Conservation (phyloP, 2,113 vertebrate species). For the Sitta europaea region DNA sequence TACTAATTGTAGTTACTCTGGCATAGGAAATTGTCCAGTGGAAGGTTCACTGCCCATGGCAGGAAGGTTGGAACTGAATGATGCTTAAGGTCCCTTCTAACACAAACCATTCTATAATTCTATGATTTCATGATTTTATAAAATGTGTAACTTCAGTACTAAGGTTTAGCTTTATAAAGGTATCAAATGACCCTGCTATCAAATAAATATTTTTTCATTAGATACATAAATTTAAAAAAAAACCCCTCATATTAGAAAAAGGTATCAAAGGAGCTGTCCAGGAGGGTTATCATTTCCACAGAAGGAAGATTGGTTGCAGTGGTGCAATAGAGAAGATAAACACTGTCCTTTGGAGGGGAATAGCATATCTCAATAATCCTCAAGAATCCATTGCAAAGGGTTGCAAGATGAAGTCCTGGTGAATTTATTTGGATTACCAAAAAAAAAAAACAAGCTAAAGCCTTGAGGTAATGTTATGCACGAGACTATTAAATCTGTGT, state of each 20-base stretch:
- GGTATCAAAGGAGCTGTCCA: background rate
- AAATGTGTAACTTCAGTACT: rapidly evolving
- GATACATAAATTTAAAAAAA: background rate
- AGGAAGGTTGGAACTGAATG: background rate
- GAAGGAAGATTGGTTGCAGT: background rate
- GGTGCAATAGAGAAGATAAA: background rate
- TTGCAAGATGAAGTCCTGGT: background rate
- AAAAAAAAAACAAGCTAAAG: background rate
- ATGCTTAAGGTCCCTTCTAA: background rate
- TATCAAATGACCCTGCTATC: background rate
- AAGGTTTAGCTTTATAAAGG: background rate
- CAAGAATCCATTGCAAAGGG: background rate
- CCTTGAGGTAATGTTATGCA: background rate
- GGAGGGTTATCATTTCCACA: background rate
- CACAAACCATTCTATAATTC: background rate
- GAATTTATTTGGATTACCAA: background rate
- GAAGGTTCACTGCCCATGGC: background rate
- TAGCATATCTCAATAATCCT: background rate
- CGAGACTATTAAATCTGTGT: rapidly evolving
- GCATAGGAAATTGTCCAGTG: background rate
- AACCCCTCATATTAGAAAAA: background rate
- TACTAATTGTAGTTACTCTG: background rate
- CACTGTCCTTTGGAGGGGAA: background rate
- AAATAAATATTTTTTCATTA: background rate
- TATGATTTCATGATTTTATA: background rate